Evolutionary conservation across 2,797 vertebrate species (phyloP).

Genomic region (Protonibea diacanthus): DNA sequence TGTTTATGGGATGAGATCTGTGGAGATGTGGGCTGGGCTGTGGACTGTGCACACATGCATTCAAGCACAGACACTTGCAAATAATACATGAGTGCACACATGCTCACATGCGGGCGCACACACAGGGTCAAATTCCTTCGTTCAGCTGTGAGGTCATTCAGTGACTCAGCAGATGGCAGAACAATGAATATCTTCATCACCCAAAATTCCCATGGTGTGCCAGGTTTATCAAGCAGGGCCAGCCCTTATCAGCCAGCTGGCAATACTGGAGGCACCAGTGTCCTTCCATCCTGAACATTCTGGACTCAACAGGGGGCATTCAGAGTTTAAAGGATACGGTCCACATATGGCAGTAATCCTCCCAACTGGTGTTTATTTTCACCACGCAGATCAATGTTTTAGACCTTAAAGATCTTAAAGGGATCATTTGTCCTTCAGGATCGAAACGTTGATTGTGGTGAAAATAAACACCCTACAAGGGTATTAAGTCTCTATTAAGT

Average conservation of each 20-base stretch:
- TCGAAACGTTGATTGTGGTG: conserved; percentile 38
- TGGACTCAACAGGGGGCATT: conserved; percentile 58
- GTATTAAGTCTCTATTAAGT: conserved; percentile 45
- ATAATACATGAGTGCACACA: conserved; percentile 44
- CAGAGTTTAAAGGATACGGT: conserved; percentile 69
- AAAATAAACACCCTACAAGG: conserved; percentile 54
- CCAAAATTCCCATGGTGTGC: conserved; percentile 65
- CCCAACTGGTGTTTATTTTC: conserved; percentile 52
- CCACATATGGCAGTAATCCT: conserved; percentile 49
- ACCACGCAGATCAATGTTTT: conserved; percentile 55
- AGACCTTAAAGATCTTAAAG: conserved; percentile 46
- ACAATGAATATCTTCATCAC: conserved; percentile 76
- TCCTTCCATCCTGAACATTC: conserved; percentile 56
- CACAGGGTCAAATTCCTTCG: conserved; percentile 57
- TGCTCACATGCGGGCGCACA: conserved; percentile 10
- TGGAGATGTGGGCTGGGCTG: conserved; percentile 40
- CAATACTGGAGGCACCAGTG: conserved; percentile 48
- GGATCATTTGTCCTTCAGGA: conserved; percentile 43
- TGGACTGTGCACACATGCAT: conserved; percentile 26
- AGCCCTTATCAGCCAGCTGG: conserved; percentile 78
- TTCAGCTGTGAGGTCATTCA: conserved; percentile 60
- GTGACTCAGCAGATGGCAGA: conserved; percentile 82
- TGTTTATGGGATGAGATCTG: conserved; percentile 52
- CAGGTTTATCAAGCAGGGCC: conserved; percentile 68
- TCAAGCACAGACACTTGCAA: conserved; percentile 16